A percentile compares a stretch with the other conserved stretches of the same genome.
These are phyloP conservation scores for Drosophila orosa DNA, from an alignment of 1,140 invertebrate species.

Conservation along the genomic window DNA sequence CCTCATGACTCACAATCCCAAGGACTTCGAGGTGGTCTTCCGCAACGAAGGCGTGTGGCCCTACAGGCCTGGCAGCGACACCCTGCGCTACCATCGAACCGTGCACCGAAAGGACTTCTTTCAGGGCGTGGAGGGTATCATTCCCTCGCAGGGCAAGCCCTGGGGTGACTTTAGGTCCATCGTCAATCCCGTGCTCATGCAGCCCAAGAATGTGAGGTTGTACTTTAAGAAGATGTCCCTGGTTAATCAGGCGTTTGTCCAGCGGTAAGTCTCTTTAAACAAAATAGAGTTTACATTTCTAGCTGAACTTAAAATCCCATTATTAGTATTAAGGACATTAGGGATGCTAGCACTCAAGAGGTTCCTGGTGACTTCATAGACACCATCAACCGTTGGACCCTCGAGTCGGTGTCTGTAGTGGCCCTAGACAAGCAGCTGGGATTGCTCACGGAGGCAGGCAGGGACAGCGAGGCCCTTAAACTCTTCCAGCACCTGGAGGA, in stretches of 20 bases:
- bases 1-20: slow-evolving; percentile 55
- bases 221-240: slow-evolving; percentile 71
- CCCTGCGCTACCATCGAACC: slow-evolving; percentile 51
- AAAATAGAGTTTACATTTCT: rapidly evolving
- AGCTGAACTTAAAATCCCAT: background rate
- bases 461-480: slow-evolving; percentile 25
- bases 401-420: slow-evolving; percentile 89
- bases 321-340: slow-evolving; percentile 68
- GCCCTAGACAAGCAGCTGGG: slow-evolving; percentile 85
- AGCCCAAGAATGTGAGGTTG: slow-evolving; percentile 62
- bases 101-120: slow-evolving; percentile 55
- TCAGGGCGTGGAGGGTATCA: slow-evolving; percentile 50
- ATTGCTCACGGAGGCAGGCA: slow-evolving; percentile 64
- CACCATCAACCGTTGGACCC: slow-evolving; percentile 88
- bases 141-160: slow-evolving; percentile 53
- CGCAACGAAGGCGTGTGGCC: slow-evolving; percentile 74
- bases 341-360: slow-evolving; percentile 85
- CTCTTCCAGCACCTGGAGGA: slow-evolving; percentile 83
- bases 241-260: slow-evolving; percentile 74
- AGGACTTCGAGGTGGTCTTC: slow-evolving; percentile 59
- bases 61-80: slow-evolving; percentile 32
- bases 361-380: slow-evolving; percentile 86
- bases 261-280: slow-evolving; percentile 44
- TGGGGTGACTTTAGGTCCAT: slow-evolving; percentile 67
- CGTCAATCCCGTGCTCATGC: slow-evolving; percentile 78